Evolutionary conservation across 2,113 vertebrate genomes (phyloP), one percentile per base, ranked within the genome.

Genomic region (Ammospiza caudacuta): DNA sequence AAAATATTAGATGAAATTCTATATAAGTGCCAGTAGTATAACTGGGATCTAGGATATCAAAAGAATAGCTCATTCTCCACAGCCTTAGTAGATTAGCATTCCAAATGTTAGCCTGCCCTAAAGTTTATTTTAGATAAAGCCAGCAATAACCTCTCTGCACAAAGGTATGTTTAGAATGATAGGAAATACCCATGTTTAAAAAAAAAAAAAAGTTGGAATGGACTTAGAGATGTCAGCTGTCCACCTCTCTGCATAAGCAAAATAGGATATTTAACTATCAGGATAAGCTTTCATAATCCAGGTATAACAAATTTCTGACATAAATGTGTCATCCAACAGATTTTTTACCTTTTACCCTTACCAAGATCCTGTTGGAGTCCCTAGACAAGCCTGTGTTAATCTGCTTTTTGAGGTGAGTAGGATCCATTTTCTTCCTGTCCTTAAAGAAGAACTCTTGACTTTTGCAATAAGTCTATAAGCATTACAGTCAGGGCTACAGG

Each of bases 61-160:
- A 77, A 80, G n/a, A 92, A 22, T 46, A 80, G 59, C 33, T 87
- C 51, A 33, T 92, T 70, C 43, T 89, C 19, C 52, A 63, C 24
- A 75, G 23, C 12, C 73, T 59, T 39, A 55, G 47, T 49, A 87
- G 67, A 63, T 28, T 12, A 70, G 33, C 23, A 5, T 55, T 89
- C 31, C 64, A 81, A 39, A 87, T 12, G 4, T 52, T 91, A 83
- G 37, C 15, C n/a, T 62, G 24, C 22, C 29, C 35, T 69, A 9
- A 77, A 87, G 68, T 89, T 90, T 68, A 24, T 82, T 90, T 90
- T 57, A 57, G 59, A 83, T 70, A 66, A 83, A 91, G 46, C 18
- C 83, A 89, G 55, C 47, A 94, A 23, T 63, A 89, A 83, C 17
- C 19, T 61, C 37, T 86, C 21, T 12, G 12, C 75, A 64, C 47